These are phyloP conservation scores for Gracilinanus agilis DNA, from an alignment of 2,113 vertebrate species.

Conservation along the genomic window DNA sequence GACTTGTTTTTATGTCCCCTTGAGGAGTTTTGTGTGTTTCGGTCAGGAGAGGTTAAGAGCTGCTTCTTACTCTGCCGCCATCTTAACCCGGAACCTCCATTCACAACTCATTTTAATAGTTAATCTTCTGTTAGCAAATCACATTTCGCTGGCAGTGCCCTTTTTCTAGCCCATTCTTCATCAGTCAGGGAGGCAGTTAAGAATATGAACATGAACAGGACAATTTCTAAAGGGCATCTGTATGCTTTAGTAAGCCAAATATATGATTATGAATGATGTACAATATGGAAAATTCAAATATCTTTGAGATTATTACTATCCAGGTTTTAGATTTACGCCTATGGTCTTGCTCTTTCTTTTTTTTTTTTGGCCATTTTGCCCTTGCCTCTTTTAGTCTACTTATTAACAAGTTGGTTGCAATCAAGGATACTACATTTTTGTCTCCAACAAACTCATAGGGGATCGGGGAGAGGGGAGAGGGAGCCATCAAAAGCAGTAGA, in stretches of 20 bases:
- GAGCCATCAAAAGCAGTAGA: neutral
- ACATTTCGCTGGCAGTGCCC: neutral
- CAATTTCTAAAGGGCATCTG: neutral
- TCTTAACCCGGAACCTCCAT: too few species aligned
- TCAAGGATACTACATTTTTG: neutral
- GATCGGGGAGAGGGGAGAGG: neutral
- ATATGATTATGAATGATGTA: too few species aligned
- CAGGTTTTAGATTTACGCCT: neutral
- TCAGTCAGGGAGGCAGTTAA: neutral
- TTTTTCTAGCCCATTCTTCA: neutral
- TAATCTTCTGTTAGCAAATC: neutral
- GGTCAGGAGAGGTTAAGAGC: too few species aligned
- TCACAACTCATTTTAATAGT: too few species aligned
- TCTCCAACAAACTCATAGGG: neutral
- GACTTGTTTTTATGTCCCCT: too few species aligned
- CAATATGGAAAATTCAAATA: neutral
- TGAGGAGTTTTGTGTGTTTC: too few species aligned
- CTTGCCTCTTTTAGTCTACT: neutral
- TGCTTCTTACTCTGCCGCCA: too few species aligned
- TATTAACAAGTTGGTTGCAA: neutral
- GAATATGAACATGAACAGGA: neutral
- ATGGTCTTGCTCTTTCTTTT: too few species aligned
- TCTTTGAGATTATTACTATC: neutral
- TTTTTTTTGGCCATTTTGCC: neutral
- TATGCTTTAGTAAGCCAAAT: neutral